Base-by-base conservation (phyloP, 2,888 invertebrate genomes). In the Macrophya annulata region DNA sequence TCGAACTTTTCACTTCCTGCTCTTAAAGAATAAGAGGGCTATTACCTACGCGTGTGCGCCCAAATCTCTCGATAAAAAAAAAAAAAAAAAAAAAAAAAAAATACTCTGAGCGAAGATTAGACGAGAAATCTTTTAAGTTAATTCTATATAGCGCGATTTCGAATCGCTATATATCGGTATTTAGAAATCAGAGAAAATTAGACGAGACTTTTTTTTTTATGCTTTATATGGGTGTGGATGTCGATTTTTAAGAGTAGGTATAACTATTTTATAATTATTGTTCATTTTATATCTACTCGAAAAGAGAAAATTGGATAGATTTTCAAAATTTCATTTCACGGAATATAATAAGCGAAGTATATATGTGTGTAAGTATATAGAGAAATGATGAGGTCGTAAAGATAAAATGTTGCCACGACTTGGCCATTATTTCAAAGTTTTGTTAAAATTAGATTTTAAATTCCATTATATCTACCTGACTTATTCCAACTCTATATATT, bases 371-470 rank as follows among this genome's bases (percentile, higher is more conserved):
- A n/a, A n/a, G n/a, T n/a, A 55, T 55, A 31, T 55, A 77, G 48
- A 17, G 37, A 77, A 55, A 77, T 77, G 15, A 81, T 40, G 62
- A 81, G 40, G 21, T 81, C 81, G 77, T 81, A 21, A n/a, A 40
- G 62, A 25, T 43, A 62, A 62, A 81, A 40, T 37, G 62, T 12
- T 43, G 25, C 21, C 59, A 40, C 12, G 21, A 81, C 62, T 81
- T 12, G 43, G 40, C 81, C 68, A 48, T 83, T 83, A 62, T 71
- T 83, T 71, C 68, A 71, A 71, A 83, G 48, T 83, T 71, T 71
- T 88, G 87, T 87, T 87, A 88, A 91, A 91, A 91, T 91, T 91
- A 90, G 90, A 90, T 90, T 91, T 91, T 89, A 89, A 91, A 91
- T 91, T 91, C 88, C 87, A 85, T 87, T 86, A 86, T 86, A 86